Percentiles rank a stretch among this genome's conserved stretches.
Conservation (phyloP, 2,888 invertebrate species). For the Machimus rusticus region DNA sequence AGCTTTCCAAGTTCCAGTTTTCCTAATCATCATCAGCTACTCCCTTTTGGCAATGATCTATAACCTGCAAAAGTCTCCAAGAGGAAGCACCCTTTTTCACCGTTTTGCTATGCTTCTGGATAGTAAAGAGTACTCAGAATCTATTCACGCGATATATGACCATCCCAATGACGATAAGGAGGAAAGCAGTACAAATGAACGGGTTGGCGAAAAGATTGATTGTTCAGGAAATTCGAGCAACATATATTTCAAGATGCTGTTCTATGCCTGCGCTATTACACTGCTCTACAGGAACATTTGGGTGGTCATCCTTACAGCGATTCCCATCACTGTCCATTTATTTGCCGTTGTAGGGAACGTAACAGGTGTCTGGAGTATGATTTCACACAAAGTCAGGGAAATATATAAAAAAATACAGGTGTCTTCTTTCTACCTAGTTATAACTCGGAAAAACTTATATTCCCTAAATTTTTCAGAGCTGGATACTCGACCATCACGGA, state of each 20-base stretch:
- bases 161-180: slow-evolving; percentile 50
- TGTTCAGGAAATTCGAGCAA: slow-evolving; percentile 68
- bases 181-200: slow-evolving; percentile 48
- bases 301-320: slow-evolving; percentile 77
- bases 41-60: slow-evolving; percentile 70
- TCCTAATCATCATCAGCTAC: slow-evolving; percentile 72
- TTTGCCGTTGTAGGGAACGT: slow-evolving; percentile 55
- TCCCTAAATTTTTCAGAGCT: slow-evolving; percentile 62
- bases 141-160: slow-evolving; percentile 59
- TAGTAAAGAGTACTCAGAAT: slow-evolving; percentile 56
- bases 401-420: slow-evolving; percentile 50
- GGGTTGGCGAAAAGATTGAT: slow-evolving; percentile 23
- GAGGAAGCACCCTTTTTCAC: not conserved
- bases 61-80: slow-evolving; percentile 12
- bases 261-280: slow-evolving; percentile 84
- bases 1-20: slow-evolving; percentile 77
- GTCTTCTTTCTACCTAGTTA: not conserved
- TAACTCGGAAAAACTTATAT: not conserved
- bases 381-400: slow-evolving; percentile 52
- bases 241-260: slow-evolving; percentile 76
- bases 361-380: slow-evolving; percentile 57
- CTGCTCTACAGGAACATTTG: slow-evolving; percentile 87
- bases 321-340: slow-evolving; percentile 69
- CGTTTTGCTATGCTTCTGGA: slow-evolving; percentile 53
- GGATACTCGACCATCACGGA: slow-evolving; percentile 65